Percentiles rank a stretch among this genome's conserved stretches.
Evolutionary conservation across 2,888 invertebrate genomes (phyloP).

Genomic region (Lycia hirtaria): DNA sequence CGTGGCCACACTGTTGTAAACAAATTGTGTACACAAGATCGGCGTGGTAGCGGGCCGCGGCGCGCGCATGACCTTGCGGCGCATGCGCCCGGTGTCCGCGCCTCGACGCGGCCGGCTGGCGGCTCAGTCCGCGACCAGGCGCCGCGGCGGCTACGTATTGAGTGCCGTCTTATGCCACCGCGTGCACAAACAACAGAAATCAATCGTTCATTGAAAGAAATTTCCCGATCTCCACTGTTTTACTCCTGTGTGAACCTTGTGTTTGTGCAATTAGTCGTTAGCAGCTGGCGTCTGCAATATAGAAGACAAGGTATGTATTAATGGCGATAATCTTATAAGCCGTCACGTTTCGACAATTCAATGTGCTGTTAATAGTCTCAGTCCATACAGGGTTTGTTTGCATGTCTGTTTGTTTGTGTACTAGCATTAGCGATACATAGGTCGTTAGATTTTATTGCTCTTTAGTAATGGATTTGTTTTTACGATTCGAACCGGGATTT

Average conservation of each 20-base stretch:
- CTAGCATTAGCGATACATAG: slow-evolving; percentile 42
- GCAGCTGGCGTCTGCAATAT: slow-evolving; percentile 17
- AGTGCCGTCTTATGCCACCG: slow-evolving; percentile 41
- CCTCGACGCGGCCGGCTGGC: slow-evolving; percentile 48
- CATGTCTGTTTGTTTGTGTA: slow-evolving; percentile 54
- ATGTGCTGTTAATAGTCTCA: slow-evolving; percentile 64
- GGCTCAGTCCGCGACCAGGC: slow-evolving; percentile 67
- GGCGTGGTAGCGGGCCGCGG: slow-evolving; percentile 41
- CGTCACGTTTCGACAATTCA: slow-evolving; percentile 76
- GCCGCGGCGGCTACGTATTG: slow-evolving; percentile 50
- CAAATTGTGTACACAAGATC: slow-evolving; percentile 48
- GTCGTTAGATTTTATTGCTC: slow-evolving; percentile 64
- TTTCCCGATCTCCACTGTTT: not conserved
- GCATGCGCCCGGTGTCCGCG: slow-evolving; percentile 61
- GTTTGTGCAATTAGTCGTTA: slow-evolving; percentile 23
- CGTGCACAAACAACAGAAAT: slow-evolving; percentile 42
- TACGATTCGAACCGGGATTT: slow-evolving; percentile 39
- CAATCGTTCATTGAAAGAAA: slow-evolving; percentile 42
- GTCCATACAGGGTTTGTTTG: slow-evolving; percentile 66
- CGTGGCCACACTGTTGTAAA: slow-evolving; percentile 34
- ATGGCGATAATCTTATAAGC: slow-evolving; percentile 60
- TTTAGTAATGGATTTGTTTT: slow-evolving; percentile 53
- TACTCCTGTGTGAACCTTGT: slow-evolving; percentile 4
- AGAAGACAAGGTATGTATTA: slow-evolving; percentile 57
- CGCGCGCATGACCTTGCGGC: slow-evolving; percentile 74